A percentile compares a stretch with the other conserved stretches of the same genome.
These are phyloP conservation scores for Polylopha cassiicola DNA, from an alignment of 2,888 invertebrate species.

Conservation along the genomic window DNA sequence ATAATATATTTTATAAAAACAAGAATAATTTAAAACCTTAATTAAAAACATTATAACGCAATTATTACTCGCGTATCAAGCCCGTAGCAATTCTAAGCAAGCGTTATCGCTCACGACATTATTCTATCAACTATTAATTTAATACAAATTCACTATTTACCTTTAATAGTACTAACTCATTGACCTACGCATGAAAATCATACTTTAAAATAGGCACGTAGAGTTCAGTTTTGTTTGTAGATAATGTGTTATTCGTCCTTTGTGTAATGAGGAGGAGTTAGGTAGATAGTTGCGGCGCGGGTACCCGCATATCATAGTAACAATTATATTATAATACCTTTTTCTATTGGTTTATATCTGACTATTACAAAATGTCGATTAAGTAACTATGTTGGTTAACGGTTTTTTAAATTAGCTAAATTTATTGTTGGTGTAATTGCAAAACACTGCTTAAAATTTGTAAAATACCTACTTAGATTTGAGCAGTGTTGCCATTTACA, in stretches of 20 bases:
- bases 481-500: too few relatives aligned
- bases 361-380: constrained; percentile 61
- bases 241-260: constrained; percentile 28
- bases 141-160: constrained; percentile 31
- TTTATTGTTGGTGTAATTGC: constrained; percentile 1
- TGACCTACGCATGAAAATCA: constrained; percentile 5
- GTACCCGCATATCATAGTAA: constrained; percentile 61
- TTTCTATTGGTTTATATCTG: constrained; percentile 66
- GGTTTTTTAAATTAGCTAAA: constrained; percentile 44
- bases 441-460: background rate
- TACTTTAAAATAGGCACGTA: constrained; percentile 28
- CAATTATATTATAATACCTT: constrained; percentile 65
- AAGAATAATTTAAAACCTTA: too few relatives aligned
- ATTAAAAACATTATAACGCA: constrained; percentile 26
- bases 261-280: constrained; percentile 28
- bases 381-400: constrained; percentile 64
- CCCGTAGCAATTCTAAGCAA: constrained; percentile 44
- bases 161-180: background rate
- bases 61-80: constrained; percentile 35
- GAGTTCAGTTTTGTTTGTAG: constrained; percentile 33
- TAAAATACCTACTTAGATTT: too few relatives aligned
- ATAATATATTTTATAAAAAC: too few relatives aligned
- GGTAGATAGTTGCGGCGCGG: constrained; percentile 45
- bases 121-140: constrained; percentile 55
- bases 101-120: constrained; percentile 52